Base-by-base conservation (phyloP, 2,113 vertebrate genomes). In the Eira barbara region DNA sequence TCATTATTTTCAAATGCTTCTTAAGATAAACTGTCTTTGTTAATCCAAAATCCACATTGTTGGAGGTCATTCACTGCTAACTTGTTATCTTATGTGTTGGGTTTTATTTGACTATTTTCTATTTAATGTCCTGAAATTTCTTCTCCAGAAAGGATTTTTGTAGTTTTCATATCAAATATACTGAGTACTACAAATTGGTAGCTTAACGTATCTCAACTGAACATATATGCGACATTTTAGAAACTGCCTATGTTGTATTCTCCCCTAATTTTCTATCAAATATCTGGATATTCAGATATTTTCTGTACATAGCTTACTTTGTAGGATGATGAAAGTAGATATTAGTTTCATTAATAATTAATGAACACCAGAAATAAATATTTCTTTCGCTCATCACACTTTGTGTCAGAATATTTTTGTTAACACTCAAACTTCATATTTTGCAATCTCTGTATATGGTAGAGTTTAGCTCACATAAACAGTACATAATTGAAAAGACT, bases 381-480 rank as follows among this genome's bases (percentile, higher is more conserved):
- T 63, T 34, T 86, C 31, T 74, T 89, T 59, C 94, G 88, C 6
- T 84, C 1, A 3, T n/a, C 47, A 95, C 45, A 65, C 9, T 71
- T 93, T 84, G 0, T 90, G 57, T 20, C n/a, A 47, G 55, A 95
- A 18, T 87, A 49, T 9, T 95, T 89, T n/a, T 94, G 21, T 88
- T 96, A 45, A 8, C 95, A 97, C 12, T 12, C 7, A 93, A 20
- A 8, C 0, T 96, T 95, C 82, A 79, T 15, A 81, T 3, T 13
- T 76, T n/a, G 49, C 67, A 90, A 94, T 91, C 8, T 42, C 15
- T 6, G 67, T 82, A 34, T 95, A 74, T 52, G 27, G 2, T 49
- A 90, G 85, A 76, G 80, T 95, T 95, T 93, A 93, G 1, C 81
- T 96, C 34, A 93, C 61, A 36, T 74, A 97, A 94, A 96, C 1